Base-by-base conservation (phyloP, 92 coral and sea anemone species). In the Plumapathes pennacea region DNA sequence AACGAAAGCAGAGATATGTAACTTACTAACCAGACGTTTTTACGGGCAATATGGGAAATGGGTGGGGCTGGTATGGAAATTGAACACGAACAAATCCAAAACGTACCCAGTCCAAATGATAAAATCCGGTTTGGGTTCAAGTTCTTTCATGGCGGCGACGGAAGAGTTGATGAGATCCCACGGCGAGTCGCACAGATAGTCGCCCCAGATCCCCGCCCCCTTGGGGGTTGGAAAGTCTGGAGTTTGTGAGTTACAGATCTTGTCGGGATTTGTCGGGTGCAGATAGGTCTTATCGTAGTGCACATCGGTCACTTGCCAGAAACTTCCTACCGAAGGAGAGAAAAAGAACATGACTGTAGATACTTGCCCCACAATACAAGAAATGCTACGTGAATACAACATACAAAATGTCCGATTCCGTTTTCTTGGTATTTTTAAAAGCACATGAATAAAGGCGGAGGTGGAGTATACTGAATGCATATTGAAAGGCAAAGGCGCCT, bases 61-160 rank as follows among this genome's bases (percentile, higher is more conserved):
- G 14, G 10, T 7, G 6, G 13, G 5, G 17, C 32, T 11, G 4
- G 7, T 13, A 22, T 7, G 1, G 30, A 14, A 19, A 24, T 48
- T 2, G 57, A 12, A 2, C 40, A 52, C 18, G 41, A 52, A 27
- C n/a, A n/a, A n/a, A 12, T 4, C 3, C 23, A 38, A 1, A 13
- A 34, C 85, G 53, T 44, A 78, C 85, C 85, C 85, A 1, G 85
- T 78, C 85, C 85, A 78, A 51, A 78, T 78, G 10, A 78, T 46
- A 47, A 78, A 78, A 44, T 78, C 85, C 1, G 85, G 85, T 28
- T 70, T 55, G 0, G 85, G 60, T 11, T 62, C 59, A 18, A 78
- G 69, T 15, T 46, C 46, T 50, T 36, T 70, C 85, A 78, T 78
- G 28, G 73, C 85, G 43, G 44, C 36, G 20, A 78, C 69, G 6